phyloP scores from a whole-genome alignment of 2,113 vertebrate genomes.

The Nanorana parkeri region DNA sequence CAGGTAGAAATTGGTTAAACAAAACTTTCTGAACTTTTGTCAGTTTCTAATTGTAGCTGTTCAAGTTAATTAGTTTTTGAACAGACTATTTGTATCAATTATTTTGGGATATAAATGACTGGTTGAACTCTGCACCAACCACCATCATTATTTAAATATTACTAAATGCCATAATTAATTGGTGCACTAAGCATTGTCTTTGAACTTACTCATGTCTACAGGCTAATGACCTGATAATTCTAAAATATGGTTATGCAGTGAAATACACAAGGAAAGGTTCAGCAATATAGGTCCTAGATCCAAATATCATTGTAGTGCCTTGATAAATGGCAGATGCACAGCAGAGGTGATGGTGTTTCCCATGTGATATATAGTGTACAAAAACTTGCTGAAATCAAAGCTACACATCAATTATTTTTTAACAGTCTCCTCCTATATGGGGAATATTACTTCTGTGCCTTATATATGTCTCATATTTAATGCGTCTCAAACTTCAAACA shows the following conservation, averaged over 20 bases:
- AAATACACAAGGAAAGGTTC: not conserved
- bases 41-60: not conserved
- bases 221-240: slow-evolving; percentile 29
- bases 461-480: too few species aligned
- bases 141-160: slow-evolving; percentile 2
- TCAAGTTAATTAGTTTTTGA: not conserved
- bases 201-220: not conserved
- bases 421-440: too few species aligned
- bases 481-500: too few species aligned
- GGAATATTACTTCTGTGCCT: too few species aligned
- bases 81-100: slow-evolving; percentile 10
- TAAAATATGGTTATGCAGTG: slow-evolving; percentile 9
- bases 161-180: slow-evolving; percentile 17
- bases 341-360: too few species aligned
- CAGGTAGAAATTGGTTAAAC: too few species aligned
- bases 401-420: too few species aligned
- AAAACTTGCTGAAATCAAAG: not conserved
- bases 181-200: not conserved
- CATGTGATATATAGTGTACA: not conserved
- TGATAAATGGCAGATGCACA: not conserved
- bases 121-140: slow-evolving; percentile 3
- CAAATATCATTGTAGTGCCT: not conserved
- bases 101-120: not conserved
- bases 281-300: not conserved
- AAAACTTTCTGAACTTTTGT: too few species aligned